Evolutionary conservation across 1,140 invertebrate genomes (phyloP).

Genomic region (Aphelinus atriplicis): DNA sequence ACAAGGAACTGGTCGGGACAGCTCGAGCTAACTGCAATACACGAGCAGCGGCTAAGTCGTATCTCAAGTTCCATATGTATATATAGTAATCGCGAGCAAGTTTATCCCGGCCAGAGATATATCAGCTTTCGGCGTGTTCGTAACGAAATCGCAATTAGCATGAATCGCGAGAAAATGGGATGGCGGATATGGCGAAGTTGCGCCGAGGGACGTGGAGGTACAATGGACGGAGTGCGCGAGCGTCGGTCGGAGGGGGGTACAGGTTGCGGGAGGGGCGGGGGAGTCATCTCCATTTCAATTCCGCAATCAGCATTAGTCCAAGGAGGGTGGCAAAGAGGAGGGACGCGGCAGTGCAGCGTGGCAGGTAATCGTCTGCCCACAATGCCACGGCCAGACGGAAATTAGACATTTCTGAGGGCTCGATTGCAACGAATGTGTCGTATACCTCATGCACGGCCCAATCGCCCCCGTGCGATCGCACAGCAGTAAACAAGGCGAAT

Average conservation of each 20-base stretch:
- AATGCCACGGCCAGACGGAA: conserved; percentile 10
- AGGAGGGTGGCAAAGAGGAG: conserved; percentile 11
- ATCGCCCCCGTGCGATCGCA: not conserved
- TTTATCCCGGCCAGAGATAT: too few species aligned
- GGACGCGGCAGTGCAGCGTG: not conserved
- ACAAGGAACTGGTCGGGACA: too few species aligned
- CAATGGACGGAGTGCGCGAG: not conserved
- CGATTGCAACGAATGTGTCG: not conserved
- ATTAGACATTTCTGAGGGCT: conserved; percentile 27
- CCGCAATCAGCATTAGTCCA: conserved; percentile 24
- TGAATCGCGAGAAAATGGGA: conserved; percentile 9
- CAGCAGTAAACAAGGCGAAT: conserved; percentile 5
- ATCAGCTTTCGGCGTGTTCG: not conserved
- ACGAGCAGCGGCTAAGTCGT: too few species aligned
- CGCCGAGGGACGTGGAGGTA: conserved; percentile 12
- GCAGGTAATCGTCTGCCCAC: not conserved
- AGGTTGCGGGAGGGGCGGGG: not conserved
- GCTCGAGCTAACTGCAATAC: too few species aligned
- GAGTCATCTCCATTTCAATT: conserved; percentile 32
- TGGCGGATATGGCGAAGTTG: not conserved
- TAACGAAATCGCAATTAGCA: conserved; percentile 9
- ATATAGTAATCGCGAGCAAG: too few species aligned
- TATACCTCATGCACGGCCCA: not conserved
- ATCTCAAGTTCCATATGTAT: too few species aligned
- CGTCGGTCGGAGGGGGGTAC: too few species aligned